phyloP scores from a whole-genome alignment of 2,797 vertebrate species.

The Agapornis canus region DNA sequence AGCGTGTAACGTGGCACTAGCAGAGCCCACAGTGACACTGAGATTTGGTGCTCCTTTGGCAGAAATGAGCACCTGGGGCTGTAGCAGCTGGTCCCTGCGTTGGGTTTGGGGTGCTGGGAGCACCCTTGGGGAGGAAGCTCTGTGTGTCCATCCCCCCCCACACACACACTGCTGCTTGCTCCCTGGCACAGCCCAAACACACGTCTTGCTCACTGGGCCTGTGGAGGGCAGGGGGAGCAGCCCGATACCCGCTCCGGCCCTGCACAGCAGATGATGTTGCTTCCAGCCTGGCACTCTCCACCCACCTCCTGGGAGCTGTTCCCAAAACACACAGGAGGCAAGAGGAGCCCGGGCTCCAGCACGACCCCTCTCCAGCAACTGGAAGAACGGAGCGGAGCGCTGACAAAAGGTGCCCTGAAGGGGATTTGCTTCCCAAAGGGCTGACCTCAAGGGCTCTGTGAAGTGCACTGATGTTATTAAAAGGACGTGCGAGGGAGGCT shows the following conservation, averaged over 20 bases:
- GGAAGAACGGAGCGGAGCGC: neutral
- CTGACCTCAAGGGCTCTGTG: neutral
- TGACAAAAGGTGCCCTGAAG: neutral
- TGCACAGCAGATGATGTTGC: neutral
- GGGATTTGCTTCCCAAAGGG: neutral
- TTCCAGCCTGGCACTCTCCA: neutral
- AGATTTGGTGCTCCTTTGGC: neutral
- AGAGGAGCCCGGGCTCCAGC: neutral
- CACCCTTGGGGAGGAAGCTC: neutral
- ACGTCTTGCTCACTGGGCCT: neutral
- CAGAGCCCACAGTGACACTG: neutral
- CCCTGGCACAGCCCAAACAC: neutral
- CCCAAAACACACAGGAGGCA: neutral
- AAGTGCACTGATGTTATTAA: neutral
- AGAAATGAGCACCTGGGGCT: neutral
- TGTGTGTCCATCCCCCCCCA: no score
- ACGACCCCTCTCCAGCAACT: neutral
- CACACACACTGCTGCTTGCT: neutral
- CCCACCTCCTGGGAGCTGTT: neutral
- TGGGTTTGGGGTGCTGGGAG: neutral
- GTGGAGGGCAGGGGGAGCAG: neutral
- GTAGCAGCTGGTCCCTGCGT: fast-evolving
- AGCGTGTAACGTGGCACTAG: fast-evolving
- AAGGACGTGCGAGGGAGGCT: neutral
- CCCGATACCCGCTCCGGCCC: neutral